Percentiles rank a stretch among this genome's conserved stretches.
These are phyloP conservation scores for Gasterosteus nipponicus DNA, from an alignment of 2,113 vertebrate species.

Conservation along the genomic window DNA sequence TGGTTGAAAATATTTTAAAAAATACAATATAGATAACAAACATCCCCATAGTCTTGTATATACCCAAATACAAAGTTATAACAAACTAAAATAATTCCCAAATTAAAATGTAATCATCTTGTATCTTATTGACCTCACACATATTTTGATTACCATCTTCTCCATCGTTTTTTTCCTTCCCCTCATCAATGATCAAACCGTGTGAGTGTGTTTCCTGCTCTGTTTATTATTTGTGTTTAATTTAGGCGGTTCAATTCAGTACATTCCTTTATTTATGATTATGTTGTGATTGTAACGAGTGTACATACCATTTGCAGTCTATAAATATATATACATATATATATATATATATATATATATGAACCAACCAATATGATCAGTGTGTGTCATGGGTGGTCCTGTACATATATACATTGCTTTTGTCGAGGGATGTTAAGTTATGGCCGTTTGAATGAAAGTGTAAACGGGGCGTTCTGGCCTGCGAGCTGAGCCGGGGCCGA, in stretches of 20 bases:
- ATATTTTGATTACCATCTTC: not conserved
- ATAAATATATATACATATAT: constrained; percentile 67
- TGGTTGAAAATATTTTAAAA: not conserved
- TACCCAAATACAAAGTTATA: not conserved
- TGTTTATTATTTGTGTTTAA: constrained; percentile 69
- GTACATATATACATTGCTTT: constrained; percentile 64
- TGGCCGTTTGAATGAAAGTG: constrained; percentile 61
- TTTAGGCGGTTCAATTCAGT: constrained; percentile 71
- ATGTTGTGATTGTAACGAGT: constrained; percentile 78
- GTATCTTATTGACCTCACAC: constrained; percentile 1
- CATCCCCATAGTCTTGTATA: not conserved
- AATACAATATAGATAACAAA: not conserved
- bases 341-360: constrained; percentile 66
- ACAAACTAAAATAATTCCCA: not conserved
- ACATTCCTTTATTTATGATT: constrained; percentile 86
- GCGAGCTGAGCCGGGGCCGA: constrained; percentile 54
- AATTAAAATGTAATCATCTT: not conserved
- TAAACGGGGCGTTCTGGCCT: constrained; percentile 53
- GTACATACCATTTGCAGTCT: constrained; percentile 74
- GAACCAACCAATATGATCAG: constrained; percentile 70
- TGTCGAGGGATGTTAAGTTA: constrained; percentile 66
- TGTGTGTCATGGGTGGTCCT: constrained; percentile 74
- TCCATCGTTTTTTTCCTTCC: not conserved
- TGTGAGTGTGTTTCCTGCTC: constrained; percentile 40
- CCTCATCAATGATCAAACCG: constrained; percentile 25